Evolutionary conservation across 1,140 invertebrate species (phyloP), one percentile per base, ranked within the genome.

Genomic region (Zaprionus ghesquierei): DNA sequence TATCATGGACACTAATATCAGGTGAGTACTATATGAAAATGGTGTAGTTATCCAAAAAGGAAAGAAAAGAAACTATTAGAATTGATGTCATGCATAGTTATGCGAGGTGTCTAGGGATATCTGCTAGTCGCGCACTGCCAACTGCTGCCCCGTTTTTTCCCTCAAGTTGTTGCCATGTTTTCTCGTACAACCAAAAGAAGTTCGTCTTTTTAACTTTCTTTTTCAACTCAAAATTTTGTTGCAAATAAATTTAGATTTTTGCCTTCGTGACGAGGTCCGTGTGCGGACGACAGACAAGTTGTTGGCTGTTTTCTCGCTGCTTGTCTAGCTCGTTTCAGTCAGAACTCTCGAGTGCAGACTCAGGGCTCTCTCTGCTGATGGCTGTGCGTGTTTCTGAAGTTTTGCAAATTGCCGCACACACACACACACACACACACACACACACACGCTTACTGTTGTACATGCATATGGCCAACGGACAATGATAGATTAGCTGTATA

Each of bases 361-460:
- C n/a, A n/a, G 53, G 18, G 61, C 55, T 29, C 35, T 75, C 31
- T 10, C 35, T 75, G 73, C 72, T 66, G 75, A 65, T 69, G 60
- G 71, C 62, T 72, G 69, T 89, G 79, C 71, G 72, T 87, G 82
- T 82, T 87, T 89, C 50, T 87, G 84, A 87, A 89, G 84, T 82
- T 87, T 89, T 82, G 82, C 84, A 87, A 87, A 87, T 87, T 82
- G 82, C 82, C 54, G 46, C 56, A 64, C 25, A 35, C 44, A 33
- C 44, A 18, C 33, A 55, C 20, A 61, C 46, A 68, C 49, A 71
- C 44, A 66, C 29, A 56, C 56, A 46, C 15, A 69, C 18, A 31
- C 12, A 31, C 12, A 54, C 29, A 55, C 33, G 38, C 10, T 0
- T 5, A 59, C 38, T 22, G 49, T n/a, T 22, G n/a, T n/a, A 18